A percentile compares a stretch with the other conserved stretches of the same genome.
Conservation (phyloP, 2,888 invertebrate genomes). For the Acholoe squamosa region DNA sequence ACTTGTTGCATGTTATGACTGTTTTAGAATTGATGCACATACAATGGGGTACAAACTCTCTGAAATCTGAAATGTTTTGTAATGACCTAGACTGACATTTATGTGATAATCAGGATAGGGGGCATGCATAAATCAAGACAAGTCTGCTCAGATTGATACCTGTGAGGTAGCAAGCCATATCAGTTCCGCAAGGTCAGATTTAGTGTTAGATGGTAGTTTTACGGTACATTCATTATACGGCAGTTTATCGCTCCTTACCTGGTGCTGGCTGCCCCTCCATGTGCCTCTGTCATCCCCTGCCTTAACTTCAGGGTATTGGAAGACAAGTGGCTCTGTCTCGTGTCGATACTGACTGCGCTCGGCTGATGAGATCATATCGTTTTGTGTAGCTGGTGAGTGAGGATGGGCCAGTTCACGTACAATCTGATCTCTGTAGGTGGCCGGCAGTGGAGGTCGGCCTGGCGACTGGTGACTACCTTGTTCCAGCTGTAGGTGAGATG, state of each 20-base stretch:
- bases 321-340: slow-evolving; percentile 75
- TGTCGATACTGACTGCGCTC: slow-evolving; percentile 74
- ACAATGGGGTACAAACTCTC: too few relatives aligned
- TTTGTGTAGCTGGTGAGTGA: slow-evolving; percentile 76
- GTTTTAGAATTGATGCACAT: too few relatives aligned
- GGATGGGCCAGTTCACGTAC: slow-evolving; percentile 78
- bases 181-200: too few relatives aligned
- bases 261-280: slow-evolving; percentile 36
- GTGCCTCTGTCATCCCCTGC: background rate
- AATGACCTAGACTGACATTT: too few relatives aligned
- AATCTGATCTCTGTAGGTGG: slow-evolving; percentile 75
- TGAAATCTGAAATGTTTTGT: too few relatives aligned
- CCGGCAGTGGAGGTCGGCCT: slow-evolving; percentile 79
- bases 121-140: too few relatives aligned
- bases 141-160: too few relatives aligned
- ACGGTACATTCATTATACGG: too few relatives aligned
- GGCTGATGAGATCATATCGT: slow-evolving; percentile 74
- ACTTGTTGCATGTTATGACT: too few relatives aligned
- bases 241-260: background rate
- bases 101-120: too few relatives aligned
- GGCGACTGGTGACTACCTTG: slow-evolving; percentile 67
- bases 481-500: background rate
- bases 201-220: too few relatives aligned
- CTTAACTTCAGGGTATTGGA: slow-evolving; percentile 76
- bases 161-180: too few relatives aligned